Evolutionary conservation across 1,140 invertebrate genomes (phyloP), one percentile per base, ranked within the genome.

Genomic region (Brachionus rubens): DNA sequence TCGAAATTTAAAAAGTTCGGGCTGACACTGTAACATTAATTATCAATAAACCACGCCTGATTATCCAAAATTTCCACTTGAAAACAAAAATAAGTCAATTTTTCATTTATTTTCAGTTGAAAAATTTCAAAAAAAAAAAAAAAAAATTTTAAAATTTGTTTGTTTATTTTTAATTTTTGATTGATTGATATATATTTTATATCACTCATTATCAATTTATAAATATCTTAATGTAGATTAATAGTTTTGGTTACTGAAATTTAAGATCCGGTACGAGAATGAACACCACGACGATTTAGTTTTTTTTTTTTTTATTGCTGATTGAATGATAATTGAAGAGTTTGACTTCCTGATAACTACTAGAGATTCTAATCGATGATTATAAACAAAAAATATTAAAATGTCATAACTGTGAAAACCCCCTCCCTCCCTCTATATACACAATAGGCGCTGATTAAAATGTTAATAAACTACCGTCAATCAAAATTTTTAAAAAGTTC

Each of bases 201-300:
- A 59, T 59, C 54, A 59, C 36, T 59, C 30, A 59, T 33, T 59
- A 59, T 59, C 33, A 59, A n/a, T 33, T 59, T 26, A 59, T 59
- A 59, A 59, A 59, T 59, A 59, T 59, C 54, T 59, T 41, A 59
- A n/a, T n/a, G n/a, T n/a, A 59, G 54, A 59, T 59, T 59, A 59
- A 59, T 59, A 59, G 54, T 26, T 59, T 59, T 59, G 54, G 54
- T 59, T 59, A 59, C 54, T 59, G 54, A 59, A 59, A 59, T 59
- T 59, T n/a, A 59, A 59, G 54, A 59, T 59, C 54, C 54, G 54
- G 54, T 36, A 36, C 14, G 33, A 59, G 54, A n/a, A n/a, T n/a
- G n/a, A n/a, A n/a, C n/a, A n/a, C n/a, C n/a, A 59, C 54, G 54
- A 59, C 54, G 33, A 19, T 59, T n/a, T n/a, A n/a, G n/a, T n/a